Base-by-base conservation (phyloP, 2,797 vertebrate species). In the Pteropus rufus region DNA sequence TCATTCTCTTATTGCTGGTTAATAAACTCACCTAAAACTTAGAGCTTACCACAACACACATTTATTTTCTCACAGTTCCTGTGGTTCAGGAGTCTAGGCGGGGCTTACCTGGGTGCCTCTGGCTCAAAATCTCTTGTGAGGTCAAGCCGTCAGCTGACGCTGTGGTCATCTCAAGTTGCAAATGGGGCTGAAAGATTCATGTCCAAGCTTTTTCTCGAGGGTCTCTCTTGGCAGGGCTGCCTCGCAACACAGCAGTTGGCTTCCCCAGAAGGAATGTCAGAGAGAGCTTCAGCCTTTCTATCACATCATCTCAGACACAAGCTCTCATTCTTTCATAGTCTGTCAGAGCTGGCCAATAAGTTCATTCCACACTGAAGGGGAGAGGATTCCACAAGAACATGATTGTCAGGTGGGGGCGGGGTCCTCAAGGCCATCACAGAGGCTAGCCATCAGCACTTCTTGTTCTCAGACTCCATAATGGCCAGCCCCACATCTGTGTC, bases 171-270 rank as follows among this genome's bases (percentile, higher is more conserved):
- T 70, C 31, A 64, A 75, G 31, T 62, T 77, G 64, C 34, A 41
- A 70, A 21, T 9, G 31, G 9, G 46, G 3, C 23, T n/a, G 18
- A 41, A 62, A 31, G 29, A 12, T n/a, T 7, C 5, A 34, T n/a
- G 46, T 9, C 11, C 10, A 2, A 14, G 31, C 24, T 83, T 54
- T 16, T 54, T 10, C 7, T 0, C 0, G 2, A 10, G 15, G 31
- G 8, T 6, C 21, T 39, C 2, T 46, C 44, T 77, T 18, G 24
- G 26, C 18, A 29, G 31, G 34, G 64, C 15, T 26, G 8, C 54
- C 72, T 93, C 23, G 15, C 7, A 0, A 11, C 34, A 11, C 3
- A 46, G 46, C 4, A 3, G 19, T 11, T 39, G 31, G 31, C 19
- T 19, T 83, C 34, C 8, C 58, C 5, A 2, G 52, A 44, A 86